phyloP scores from a whole-genome alignment of 2,113 vertebrate genomes.

The Gadus macrocephalus region DNA sequence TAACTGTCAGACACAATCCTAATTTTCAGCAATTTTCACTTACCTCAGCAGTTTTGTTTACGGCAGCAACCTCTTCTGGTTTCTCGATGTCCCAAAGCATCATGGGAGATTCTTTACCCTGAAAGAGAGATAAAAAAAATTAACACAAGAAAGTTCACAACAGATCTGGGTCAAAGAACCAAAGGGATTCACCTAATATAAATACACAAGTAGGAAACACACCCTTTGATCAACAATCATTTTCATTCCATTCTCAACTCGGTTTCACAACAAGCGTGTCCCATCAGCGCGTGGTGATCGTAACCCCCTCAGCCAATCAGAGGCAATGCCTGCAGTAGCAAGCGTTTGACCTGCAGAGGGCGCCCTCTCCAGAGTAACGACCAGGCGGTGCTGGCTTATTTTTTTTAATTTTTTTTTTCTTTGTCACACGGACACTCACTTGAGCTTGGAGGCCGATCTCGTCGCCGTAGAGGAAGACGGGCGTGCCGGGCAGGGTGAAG shows the following conservation, averaged over 20 bases:
- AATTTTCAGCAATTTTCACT: background rate
- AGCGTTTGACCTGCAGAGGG: background rate
- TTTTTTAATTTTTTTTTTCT: too few relatives aligned
- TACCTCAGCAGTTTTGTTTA: slow-evolving; percentile 42
- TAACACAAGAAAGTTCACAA: background rate
- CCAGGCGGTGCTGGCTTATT: background rate
- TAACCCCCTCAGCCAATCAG: background rate
- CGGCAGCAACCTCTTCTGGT: slow-evolving; percentile 13
- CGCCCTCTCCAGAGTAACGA: background rate
- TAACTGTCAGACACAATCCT: background rate
- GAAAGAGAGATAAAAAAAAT: background rate
- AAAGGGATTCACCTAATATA: too few relatives aligned
- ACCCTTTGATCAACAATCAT: too few relatives aligned
- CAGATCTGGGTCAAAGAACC: too few relatives aligned
- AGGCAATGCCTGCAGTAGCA: background rate
- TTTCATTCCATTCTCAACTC: too few relatives aligned
- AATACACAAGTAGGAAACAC: too few relatives aligned
- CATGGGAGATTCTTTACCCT: slow-evolving; percentile 25
- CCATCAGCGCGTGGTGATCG: too few relatives aligned
- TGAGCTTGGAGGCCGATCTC: slow-evolving; percentile 74
- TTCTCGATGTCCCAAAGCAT: slow-evolving; percentile 62
- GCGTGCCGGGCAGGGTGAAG: slow-evolving; percentile 82
- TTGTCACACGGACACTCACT: slow-evolving; percentile 15
- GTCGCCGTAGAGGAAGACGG: slow-evolving; percentile 81
- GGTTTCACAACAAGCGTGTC: too few relatives aligned